Base-by-base conservation (phyloP, 2,113 vertebrate species). In the Ariopsis seemanni region DNA sequence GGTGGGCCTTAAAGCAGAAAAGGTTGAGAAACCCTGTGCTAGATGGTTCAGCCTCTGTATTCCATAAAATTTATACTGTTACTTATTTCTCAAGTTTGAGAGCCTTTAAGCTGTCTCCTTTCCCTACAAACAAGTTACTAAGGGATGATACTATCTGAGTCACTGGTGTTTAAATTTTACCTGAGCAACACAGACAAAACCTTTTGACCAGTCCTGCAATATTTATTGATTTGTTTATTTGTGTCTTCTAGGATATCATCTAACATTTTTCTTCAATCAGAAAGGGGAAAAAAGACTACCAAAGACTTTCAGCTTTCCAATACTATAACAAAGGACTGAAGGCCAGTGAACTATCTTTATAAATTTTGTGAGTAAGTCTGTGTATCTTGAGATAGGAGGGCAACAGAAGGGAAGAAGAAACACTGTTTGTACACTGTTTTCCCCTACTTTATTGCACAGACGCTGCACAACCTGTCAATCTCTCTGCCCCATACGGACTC, bases 371-470 rank as follows among this genome's bases (percentile, higher is more conserved):
- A 85, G 58, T 7, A 67, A 79, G 82, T 86, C 86, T 90, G 72
- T 80, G 57, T 79, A 86, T 78, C 88, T 87, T 85, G 89, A 89
- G 85, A 82, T 87, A 78, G 63, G 85, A 17, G 60, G 82, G 89
- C 86, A 90, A 88, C 88, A 88, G 67, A 67, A 69, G n/a, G 78
- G 50, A 52, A 90, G 85, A 69, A 85, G 57, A 86, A 89, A 62
- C 30, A 55, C 60, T 87, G 85, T 89, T 86, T 86, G 87, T 87
- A 69, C 27, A 57, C 82, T 83, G 78, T 60, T 90, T 74, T 81
- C 75, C 42, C 30, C 81, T 82, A 77, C 20, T 89, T 91, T 91
- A 89, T 88, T 90, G 89, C 81, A 15, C 55, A 82, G 77, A 84
- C 62, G 67, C 74, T 34, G 78, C 27, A 81, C 75, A 69, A 81